These are phyloP conservation scores for Aldabrachelys gigantea DNA, from an alignment of 2,113 vertebrate genomes.

Conservation along the genomic window DNA sequence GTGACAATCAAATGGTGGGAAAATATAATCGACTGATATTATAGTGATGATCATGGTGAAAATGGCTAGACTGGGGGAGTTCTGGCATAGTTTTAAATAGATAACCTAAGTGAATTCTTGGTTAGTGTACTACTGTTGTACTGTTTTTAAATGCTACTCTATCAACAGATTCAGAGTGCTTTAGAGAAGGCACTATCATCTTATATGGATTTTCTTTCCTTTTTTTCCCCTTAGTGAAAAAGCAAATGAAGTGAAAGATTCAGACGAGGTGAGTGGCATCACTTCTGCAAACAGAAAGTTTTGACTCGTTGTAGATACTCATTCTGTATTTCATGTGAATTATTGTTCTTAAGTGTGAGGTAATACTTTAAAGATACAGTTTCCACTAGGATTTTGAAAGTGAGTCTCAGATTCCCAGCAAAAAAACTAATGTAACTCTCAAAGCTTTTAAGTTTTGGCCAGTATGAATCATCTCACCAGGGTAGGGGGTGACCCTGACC, in stretches of 20 bases:
- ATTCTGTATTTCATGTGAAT: neutral
- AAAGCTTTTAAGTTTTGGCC: neutral
- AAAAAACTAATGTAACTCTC: neutral
- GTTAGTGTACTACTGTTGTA: neutral
- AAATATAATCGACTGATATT: neutral
- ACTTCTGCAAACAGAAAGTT: slow-evolving; percentile 14
- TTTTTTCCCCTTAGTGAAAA: slow-evolving; percentile 73
- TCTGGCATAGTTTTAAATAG: neutral
- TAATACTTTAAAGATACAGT: neutral
- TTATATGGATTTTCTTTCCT: slow-evolving; percentile 36
- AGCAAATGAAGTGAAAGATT: slow-evolving; percentile 59
- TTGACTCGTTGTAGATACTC: neutral
- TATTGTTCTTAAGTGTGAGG: neutral
- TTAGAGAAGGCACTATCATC: neutral
- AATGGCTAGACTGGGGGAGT: neutral
- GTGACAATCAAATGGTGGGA: neutral
- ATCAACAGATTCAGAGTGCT: neutral
- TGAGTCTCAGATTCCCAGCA: neutral
- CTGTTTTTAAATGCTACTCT: neutral
- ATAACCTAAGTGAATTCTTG: neutral
- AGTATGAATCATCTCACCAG: neutral
- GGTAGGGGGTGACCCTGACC: neutral
- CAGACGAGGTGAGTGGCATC: slow-evolving; percentile 74
- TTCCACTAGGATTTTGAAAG: neutral
- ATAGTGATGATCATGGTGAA: neutral